Conservation (phyloP, 2,797 vertebrate genomes). For the Neomorphus geoffroyi region DNA sequence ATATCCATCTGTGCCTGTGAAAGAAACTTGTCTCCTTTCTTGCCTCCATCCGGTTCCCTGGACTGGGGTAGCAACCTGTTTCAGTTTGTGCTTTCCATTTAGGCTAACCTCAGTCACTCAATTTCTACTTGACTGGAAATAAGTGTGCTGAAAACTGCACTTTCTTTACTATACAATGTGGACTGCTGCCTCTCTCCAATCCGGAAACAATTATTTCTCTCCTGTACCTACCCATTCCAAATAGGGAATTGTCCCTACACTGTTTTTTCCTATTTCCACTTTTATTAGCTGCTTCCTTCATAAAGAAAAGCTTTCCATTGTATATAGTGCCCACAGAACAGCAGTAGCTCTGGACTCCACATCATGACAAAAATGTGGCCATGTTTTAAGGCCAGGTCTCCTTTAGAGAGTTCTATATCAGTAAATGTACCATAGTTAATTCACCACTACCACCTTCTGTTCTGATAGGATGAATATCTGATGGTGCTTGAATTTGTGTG, state of each 20-base stretch:
- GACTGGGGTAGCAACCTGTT: neutral
- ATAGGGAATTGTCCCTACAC: neutral
- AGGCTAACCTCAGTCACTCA: neutral
- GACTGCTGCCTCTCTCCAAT: neutral
- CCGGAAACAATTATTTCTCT: slow-evolving; percentile 43
- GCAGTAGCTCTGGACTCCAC: neutral
- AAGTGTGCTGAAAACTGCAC: neutral
- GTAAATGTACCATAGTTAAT: neutral
- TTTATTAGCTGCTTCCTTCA: neutral
- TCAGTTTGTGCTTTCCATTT: neutral
- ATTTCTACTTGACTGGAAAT: slow-evolving; percentile 29
- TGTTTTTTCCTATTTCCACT: neutral
- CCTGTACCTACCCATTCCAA: neutral
- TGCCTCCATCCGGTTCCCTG: neutral
- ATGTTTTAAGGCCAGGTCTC: neutral
- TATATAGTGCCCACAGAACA: neutral
- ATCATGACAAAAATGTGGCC: neutral
- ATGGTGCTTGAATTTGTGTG: neutral
- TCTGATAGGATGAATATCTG: neutral
- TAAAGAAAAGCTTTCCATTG: neutral
- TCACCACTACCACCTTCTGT: neutral
- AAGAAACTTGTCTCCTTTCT: neutral
- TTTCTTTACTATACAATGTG: neutral
- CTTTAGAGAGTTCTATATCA: neutral
- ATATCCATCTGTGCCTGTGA: neutral